Evolutionary conservation across 1,140 invertebrate genomes (phyloP).

Genomic region (Riptortus pedestris): DNA sequence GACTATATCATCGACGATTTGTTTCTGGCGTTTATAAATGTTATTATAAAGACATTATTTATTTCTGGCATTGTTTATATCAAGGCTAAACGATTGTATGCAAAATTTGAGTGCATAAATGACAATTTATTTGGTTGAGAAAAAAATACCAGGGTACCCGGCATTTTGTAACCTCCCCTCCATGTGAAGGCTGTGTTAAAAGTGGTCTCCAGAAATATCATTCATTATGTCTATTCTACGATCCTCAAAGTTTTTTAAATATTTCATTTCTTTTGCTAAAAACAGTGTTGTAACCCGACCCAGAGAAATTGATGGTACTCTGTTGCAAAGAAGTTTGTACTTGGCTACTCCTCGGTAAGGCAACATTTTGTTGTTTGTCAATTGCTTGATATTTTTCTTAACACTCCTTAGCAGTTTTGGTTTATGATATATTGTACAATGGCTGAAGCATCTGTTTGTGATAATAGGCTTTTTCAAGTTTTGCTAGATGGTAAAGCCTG

Average conservation of each 20-base stretch:
- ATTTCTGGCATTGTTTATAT: too few relatives aligned
- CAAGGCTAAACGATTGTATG: too few relatives aligned
- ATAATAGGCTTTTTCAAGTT: background rate
- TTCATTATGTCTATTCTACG: conserved; percentile 43
- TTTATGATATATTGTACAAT: background rate
- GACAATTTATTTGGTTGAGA: too few relatives aligned
- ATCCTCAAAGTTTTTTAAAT: conserved; percentile 55
- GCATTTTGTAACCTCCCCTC: background rate
- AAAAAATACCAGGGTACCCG: background rate
- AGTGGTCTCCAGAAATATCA: background rate
- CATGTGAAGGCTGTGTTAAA: background rate
- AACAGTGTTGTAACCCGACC: conserved; percentile 51
- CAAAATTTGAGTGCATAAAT: too few relatives aligned
- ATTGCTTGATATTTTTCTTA: background rate
- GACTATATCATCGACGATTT: too few relatives aligned
- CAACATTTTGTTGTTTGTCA: background rate
- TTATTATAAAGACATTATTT: too few relatives aligned
- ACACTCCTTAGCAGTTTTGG: background rate
- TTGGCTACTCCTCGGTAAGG: conserved; percentile 36
- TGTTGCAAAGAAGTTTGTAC: conserved; percentile 40
- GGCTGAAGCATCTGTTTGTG: background rate
- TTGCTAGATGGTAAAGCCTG: background rate
- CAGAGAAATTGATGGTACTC: conserved; percentile 41
- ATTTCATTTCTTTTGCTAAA: conserved; percentile 54
- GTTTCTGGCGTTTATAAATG: too few relatives aligned